These are phyloP conservation scores for Knipowitschia caucasica DNA, from an alignment of 2,797 vertebrate species.

Conservation along the genomic window DNA sequence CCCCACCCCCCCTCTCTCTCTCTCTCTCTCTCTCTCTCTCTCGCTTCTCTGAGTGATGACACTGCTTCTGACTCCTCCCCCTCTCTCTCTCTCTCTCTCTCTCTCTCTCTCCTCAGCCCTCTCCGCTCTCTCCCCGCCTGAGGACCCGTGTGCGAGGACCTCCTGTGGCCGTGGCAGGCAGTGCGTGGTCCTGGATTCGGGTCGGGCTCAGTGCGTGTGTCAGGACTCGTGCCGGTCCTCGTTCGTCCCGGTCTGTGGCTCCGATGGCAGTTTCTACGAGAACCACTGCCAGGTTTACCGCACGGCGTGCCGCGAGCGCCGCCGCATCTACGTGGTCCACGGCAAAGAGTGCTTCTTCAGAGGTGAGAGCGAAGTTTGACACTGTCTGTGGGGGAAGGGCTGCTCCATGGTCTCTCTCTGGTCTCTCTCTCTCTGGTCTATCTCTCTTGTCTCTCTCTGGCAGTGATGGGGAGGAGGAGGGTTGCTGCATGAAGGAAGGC, in stretches of 20 bases:
- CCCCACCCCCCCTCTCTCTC: too few species aligned
- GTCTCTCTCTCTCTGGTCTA: neutral
- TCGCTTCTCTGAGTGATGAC: too few species aligned
- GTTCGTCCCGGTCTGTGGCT: conserved; percentile 91
- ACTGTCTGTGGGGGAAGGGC: too few species aligned
- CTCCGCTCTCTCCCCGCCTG: conserved; percentile 58
- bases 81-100: too few species aligned
- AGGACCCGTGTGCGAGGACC: conserved; percentile 75
- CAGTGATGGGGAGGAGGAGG: too few species aligned
- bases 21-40: too few species aligned
- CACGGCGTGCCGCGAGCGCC: conserved; percentile 84
- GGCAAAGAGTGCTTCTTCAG: conserved; percentile 96
- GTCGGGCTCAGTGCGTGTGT: conserved; percentile 82
- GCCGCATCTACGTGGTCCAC: conserved; percentile 81
- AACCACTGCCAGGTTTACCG: conserved; percentile 94
- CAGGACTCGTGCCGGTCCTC: conserved; percentile 81
- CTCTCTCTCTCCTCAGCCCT: too few species aligned
- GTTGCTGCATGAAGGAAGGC: too few species aligned
- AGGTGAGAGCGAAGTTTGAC: too few species aligned
- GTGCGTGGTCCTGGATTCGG: conserved; percentile 78
- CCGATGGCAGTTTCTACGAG: conserved; percentile 89
- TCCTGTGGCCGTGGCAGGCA: conserved; percentile 82
- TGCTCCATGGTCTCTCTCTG: neutral
- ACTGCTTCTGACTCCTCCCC: too few species aligned
- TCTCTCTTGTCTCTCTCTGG: too few species aligned